These are phyloP conservation scores for Hesperophylax magnus DNA, from an alignment of 1,140 invertebrate genomes.

Conservation along the genomic window DNA sequence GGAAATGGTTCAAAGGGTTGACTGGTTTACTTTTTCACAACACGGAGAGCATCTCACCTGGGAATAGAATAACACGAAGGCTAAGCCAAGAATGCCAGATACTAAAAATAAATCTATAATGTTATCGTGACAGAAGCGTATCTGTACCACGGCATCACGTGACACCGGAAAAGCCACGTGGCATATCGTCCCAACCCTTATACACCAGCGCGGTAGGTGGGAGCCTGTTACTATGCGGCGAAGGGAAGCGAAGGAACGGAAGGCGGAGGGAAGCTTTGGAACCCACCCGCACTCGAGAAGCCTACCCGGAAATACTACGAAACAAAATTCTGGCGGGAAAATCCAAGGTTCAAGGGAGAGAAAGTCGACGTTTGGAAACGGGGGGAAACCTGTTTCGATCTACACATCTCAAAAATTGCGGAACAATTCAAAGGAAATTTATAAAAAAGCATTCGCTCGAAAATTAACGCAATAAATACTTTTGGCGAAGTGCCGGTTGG, in stretches of 20 bases:
- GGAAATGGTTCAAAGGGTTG: background rate
- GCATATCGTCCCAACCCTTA: background rate
- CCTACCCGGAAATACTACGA: constrained; percentile 34
- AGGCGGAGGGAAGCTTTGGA: background rate
- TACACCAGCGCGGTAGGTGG: too few species aligned
- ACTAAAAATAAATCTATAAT: constrained; percentile 25
- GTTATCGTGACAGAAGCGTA: constrained; percentile 12
- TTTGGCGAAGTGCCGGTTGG: background rate
- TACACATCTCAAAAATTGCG: background rate
- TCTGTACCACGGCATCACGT: background rate
- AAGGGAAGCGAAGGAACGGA: background rate
- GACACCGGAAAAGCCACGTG: constrained; percentile 1
- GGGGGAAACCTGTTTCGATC: background rate
- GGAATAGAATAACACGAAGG: background rate
- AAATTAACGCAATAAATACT: background rate
- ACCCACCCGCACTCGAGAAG: background rate
- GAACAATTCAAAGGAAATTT: background rate
- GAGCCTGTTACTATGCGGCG: too few species aligned
- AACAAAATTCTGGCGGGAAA: constrained; percentile 15
- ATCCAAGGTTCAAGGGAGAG: background rate
- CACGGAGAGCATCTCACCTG: background rate
- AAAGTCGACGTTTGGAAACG: background rate
- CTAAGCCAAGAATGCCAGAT: background rate
- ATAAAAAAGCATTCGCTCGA: background rate
- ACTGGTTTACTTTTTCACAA: background rate